These are phyloP conservation scores for Noctua pronuba DNA, from an alignment of 2,888 invertebrate species.

Conservation along the genomic window DNA sequence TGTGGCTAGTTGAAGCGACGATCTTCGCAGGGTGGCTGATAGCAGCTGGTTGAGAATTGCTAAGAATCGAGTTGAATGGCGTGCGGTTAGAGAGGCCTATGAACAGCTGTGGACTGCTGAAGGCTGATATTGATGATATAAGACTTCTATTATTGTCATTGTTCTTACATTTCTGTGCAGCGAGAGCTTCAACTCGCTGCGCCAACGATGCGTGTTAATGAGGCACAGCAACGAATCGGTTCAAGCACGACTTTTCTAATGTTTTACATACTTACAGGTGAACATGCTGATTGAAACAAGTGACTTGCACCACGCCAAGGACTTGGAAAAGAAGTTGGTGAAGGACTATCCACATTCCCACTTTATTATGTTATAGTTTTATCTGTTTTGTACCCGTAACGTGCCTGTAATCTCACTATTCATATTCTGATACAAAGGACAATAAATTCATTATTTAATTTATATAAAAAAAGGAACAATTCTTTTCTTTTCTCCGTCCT, in stretches of 20 bases:
- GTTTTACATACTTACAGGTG: conserved; percentile 64
- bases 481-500: not conserved
- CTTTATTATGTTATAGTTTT: conserved; percentile 66
- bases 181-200: not conserved
- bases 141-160: not conserved
- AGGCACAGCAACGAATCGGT: not conserved
- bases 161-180: not conserved
- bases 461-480: not conserved
- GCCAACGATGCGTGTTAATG: not conserved
- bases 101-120: not conserved
- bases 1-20: not conserved
- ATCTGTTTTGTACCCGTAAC: conserved; percentile 20
- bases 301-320: conserved; percentile 74
- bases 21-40: too few relatives aligned
- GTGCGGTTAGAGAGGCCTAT: not conserved
- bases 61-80: not conserved
- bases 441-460: conserved; percentile 32
- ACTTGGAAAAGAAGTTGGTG: conserved; percentile 74
- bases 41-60: not conserved
- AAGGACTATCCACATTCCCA: conserved; percentile 76
- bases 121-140: not conserved
- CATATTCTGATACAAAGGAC: conserved; percentile 11
- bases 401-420: conserved; percentile 28
- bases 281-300: conserved; percentile 76
- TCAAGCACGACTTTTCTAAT: not conserved